Evolutionary conservation across 2,113 vertebrate genomes (phyloP).

Genomic region (Calidris pugnax): DNA sequence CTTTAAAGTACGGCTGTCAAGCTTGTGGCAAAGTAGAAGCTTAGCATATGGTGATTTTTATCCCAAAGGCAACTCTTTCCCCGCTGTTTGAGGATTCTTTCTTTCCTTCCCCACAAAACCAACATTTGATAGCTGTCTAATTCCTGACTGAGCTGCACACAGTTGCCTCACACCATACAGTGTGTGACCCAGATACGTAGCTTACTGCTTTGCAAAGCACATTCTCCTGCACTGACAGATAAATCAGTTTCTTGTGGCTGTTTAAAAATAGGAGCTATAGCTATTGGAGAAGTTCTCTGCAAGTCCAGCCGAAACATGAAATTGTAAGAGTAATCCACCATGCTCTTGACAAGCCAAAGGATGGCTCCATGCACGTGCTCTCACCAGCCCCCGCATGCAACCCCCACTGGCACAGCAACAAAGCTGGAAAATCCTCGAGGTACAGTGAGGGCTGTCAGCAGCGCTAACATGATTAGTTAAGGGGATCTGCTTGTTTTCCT

Average conservation of each 20-base stretch:
- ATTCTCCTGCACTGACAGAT: conserved; percentile 56
- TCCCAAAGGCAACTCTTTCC: not conserved
- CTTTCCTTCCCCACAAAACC: not conserved
- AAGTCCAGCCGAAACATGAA: not conserved
- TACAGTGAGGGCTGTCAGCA: not conserved
- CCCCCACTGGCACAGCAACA: not conserved
- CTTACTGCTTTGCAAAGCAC: conserved; percentile 60
- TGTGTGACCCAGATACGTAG: conserved; percentile 54
- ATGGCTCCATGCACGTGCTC: not conserved
- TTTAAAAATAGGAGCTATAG: conserved; percentile 51
- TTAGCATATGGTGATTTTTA: conserved; percentile 17
- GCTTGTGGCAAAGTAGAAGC: conserved; percentile 1
- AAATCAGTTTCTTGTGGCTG: conserved; percentile 52
- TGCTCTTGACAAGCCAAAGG: not conserved
- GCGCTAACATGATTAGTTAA: conserved; percentile 3
- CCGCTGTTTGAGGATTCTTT: not conserved
- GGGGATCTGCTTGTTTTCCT: conserved; percentile 14
- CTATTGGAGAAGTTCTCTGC: conserved; percentile 6
- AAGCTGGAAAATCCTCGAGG: not conserved
- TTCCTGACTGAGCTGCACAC: conserved; percentile 42
- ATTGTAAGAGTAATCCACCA: conserved; percentile 12
- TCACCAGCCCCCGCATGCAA: not conserved
- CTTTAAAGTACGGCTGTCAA: not conserved
- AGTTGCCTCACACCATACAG: not conserved
- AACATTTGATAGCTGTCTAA: conserved; percentile 14